Conservation (phyloP, 2,797 vertebrate genomes). For the Avahi laniger region DNA sequence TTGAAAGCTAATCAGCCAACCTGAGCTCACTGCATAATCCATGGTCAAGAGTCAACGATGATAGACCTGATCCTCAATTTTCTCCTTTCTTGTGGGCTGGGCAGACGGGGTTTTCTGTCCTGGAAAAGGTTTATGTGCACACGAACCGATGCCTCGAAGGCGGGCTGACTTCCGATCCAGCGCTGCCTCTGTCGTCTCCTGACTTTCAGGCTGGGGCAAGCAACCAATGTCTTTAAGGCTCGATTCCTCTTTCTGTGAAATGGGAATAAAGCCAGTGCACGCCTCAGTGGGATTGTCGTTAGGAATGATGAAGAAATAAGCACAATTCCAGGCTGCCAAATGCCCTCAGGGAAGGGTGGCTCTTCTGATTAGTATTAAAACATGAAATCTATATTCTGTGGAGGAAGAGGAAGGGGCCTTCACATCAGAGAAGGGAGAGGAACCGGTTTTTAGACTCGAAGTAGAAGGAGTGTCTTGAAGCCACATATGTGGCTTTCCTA, state of each 20-base stretch:
- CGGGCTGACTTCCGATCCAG: neutral
- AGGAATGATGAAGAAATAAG: neutral
- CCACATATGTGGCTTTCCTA: neutral
- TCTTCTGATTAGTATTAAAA: neutral
- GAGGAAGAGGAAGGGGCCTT: neutral
- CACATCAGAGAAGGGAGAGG: neutral
- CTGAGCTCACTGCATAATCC: neutral
- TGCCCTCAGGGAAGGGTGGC: neutral
- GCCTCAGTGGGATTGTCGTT: neutral
- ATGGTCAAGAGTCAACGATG: neutral
- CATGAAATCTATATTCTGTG: neutral
- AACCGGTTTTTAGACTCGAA: neutral
- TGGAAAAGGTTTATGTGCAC: neutral
- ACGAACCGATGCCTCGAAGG: neutral
- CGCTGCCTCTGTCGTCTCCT: rapidly evolving
- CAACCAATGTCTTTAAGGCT: neutral
- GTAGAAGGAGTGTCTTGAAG: neutral
- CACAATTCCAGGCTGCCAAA: neutral
- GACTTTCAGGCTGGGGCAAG: neutral
- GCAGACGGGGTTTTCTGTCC: neutral
- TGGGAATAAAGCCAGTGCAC: neutral
- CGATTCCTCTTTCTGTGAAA: neutral
- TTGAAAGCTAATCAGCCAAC: neutral
- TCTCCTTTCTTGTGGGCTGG: neutral
- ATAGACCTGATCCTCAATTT: neutral